Evolutionary conservation across 1,140 invertebrate genomes (phyloP).

Genomic region (Sitobion miscanthi): DNA sequence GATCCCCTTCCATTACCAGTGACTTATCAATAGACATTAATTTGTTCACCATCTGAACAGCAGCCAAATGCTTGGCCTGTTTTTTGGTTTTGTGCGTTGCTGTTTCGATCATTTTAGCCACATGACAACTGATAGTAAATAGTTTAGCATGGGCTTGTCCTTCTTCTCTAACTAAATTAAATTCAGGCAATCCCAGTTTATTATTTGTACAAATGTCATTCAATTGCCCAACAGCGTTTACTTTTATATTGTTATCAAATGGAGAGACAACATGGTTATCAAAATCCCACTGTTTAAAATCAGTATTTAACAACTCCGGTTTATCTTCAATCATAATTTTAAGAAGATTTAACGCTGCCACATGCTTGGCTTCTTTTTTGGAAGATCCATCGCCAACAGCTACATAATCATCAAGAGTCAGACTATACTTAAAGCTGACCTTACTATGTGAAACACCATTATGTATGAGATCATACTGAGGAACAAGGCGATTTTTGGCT

Average conservation of each 20-base stretch:
- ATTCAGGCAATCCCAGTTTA: conserved; percentile 69
- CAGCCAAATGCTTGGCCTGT: conserved; percentile 67
- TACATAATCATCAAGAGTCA: not conserved
- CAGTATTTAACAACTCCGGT: conserved; percentile 9
- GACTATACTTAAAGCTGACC: conserved; percentile 72
- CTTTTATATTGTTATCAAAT: conserved; percentile 58
- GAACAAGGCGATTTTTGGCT: conserved; percentile 67
- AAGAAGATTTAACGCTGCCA: conserved; percentile 69
- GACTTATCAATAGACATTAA: conserved; percentile 58
- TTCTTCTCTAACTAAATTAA: conserved; percentile 70
- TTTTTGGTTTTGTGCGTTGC: conserved; percentile 67
- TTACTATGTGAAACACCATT: conserved; percentile 75
- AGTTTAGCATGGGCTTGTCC: conserved; percentile 75
- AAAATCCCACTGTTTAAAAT: conserved; percentile 54
- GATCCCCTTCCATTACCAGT: not conserved
- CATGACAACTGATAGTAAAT: conserved; percentile 72
- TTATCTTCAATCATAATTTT: conserved; percentile 61
- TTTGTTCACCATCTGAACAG: conserved; percentile 66
- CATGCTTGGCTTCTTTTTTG: conserved; percentile 76
- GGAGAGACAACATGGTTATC: conserved; percentile 58
- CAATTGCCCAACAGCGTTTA: conserved; percentile 59
- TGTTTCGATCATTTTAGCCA: conserved; percentile 68
- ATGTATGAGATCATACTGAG: conserved; percentile 74
- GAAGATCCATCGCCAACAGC: conserved; percentile 69
- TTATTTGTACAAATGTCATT: conserved; percentile 69